phyloP scores from a whole-genome alignment of 2,888 invertebrate genomes.

The Acrocera orbiculus region DNA sequence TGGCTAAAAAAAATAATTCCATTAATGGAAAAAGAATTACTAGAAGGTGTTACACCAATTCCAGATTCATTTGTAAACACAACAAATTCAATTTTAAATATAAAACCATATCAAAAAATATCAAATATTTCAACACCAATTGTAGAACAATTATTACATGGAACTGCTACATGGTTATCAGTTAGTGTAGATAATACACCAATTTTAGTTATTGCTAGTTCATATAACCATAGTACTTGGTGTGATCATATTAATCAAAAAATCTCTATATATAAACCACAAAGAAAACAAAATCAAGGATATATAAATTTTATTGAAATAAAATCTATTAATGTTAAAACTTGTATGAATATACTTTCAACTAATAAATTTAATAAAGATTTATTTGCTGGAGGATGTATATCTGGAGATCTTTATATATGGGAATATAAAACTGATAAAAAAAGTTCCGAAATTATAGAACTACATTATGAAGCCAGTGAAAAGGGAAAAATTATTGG shows the following conservation, averaged over 20 bases:
- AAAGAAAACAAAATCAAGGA: slow-evolving; percentile 18
- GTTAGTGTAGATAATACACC: slow-evolving; percentile 27
- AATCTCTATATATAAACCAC: slow-evolving; percentile 22
- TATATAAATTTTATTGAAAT: slow-evolving; percentile 21
- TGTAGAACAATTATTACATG: slow-evolving; percentile 18
- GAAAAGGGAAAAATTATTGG: slow-evolving; percentile 22
- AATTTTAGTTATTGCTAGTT: slow-evolving; percentile 20
- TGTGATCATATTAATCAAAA: slow-evolving; percentile 26
- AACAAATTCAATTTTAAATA: slow-evolving; percentile 5
- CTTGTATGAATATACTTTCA: slow-evolving; percentile 21
- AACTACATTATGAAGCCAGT: slow-evolving; percentile 19
- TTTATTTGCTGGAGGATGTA: slow-evolving; percentile 25
- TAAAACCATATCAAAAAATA: slow-evolving; percentile 24
- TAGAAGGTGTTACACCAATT: slow-evolving; percentile 24
- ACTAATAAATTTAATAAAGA: slow-evolving; percentile 26
- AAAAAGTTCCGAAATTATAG: slow-evolving; percentile 16
- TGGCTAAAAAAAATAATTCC: slow-evolving; percentile 35
- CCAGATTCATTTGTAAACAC: slow-evolving; percentile 7
- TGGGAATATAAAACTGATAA: slow-evolving; percentile 19
- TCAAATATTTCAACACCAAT: slow-evolving; percentile 7
- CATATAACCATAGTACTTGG: slow-evolving; percentile 25
- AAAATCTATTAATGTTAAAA: slow-evolving; percentile 21
- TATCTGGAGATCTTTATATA: slow-evolving; percentile 25
- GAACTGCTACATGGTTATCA: slow-evolving; percentile 25
- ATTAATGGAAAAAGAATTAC: slow-evolving; percentile 30